phyloP scores from a whole-genome alignment of 2,113 vertebrate species.

The Lynx canadensis region DNA sequence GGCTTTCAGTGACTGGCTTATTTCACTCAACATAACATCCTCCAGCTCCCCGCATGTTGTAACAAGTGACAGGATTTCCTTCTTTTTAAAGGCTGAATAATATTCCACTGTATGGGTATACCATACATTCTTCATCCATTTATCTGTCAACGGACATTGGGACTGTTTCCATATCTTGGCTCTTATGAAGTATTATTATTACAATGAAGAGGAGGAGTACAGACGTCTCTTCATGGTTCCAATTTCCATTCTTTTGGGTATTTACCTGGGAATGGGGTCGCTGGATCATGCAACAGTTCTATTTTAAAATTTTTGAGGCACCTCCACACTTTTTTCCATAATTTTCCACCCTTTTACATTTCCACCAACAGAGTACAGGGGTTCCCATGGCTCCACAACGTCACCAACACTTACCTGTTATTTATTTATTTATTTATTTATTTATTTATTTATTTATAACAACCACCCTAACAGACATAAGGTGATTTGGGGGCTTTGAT shows the following conservation, averaged over 20 bases:
- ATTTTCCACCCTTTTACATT: no score
- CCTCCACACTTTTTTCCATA: not conserved
- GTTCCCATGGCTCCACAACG: not conserved
- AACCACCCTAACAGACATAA: not conserved
- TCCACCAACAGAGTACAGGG: not conserved
- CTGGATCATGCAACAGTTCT: not conserved
- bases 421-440: not conserved
- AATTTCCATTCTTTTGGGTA: not conserved
- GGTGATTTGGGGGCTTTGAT: not conserved
- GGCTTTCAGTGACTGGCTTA: not conserved
- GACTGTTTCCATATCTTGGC: not conserved
- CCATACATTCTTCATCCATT: not conserved
- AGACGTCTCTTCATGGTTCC: not conserved
- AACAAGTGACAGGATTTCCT: not conserved
- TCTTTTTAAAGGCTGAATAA: not conserved
- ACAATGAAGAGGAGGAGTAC: no score
- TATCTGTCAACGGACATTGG: not conserved
- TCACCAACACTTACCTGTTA: accelerated
- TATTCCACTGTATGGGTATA: not conserved
- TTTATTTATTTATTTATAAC: not conserved
- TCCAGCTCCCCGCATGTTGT: not conserved
- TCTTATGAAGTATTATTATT: not conserved
- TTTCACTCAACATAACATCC: not conserved
- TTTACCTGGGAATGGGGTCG: not conserved
- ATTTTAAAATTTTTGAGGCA: not conserved